Evolutionary conservation across 64 coral and sea anemone genomes (phyloP).

Genomic region (Pocillopora damicornis): DNA sequence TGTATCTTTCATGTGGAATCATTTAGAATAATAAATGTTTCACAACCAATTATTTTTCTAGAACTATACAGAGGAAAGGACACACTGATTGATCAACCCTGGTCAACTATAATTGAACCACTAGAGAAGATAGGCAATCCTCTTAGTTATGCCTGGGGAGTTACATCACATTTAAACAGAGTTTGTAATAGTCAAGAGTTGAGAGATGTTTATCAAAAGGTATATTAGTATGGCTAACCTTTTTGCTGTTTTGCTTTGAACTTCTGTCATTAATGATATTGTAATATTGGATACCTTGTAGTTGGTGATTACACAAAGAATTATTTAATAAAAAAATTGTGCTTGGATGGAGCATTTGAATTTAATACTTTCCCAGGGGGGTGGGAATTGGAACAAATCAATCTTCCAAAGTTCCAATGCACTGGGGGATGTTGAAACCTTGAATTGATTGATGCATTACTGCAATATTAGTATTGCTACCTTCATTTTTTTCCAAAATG

Average conservation of each 20-base stretch:
- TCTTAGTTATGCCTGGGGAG: slow-evolving; percentile 85
- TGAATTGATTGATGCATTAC: too few relatives aligned
- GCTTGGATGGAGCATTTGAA: too few relatives aligned
- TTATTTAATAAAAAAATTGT: too few relatives aligned
- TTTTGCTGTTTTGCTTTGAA: background rate
- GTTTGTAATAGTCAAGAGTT: slow-evolving; percentile 73
- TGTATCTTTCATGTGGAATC: too few relatives aligned
- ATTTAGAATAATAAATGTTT: background rate
- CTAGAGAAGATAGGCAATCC: slow-evolving; percentile 54
- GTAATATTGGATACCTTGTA: too few relatives aligned
- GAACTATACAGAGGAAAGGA: background rate
- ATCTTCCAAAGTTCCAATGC: too few relatives aligned
- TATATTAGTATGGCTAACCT: background rate
- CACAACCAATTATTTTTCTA: background rate
- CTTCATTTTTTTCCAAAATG: background rate
- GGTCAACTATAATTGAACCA: slow-evolving; percentile 76
- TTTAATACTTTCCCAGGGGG: too few relatives aligned
- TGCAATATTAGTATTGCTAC: too few relatives aligned
- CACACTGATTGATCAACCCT: slow-evolving; percentile 16
- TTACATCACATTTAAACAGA: slow-evolving; percentile 81
- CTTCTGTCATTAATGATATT: too few relatives aligned
- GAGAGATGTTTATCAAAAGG: slow-evolving; percentile 78
- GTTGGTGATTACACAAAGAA: too few relatives aligned
- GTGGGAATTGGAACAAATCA: too few relatives aligned
- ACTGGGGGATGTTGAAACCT: too few relatives aligned